Conservation (phyloP, 2,888 invertebrate genomes). For the Abscondita cerata region DNA sequence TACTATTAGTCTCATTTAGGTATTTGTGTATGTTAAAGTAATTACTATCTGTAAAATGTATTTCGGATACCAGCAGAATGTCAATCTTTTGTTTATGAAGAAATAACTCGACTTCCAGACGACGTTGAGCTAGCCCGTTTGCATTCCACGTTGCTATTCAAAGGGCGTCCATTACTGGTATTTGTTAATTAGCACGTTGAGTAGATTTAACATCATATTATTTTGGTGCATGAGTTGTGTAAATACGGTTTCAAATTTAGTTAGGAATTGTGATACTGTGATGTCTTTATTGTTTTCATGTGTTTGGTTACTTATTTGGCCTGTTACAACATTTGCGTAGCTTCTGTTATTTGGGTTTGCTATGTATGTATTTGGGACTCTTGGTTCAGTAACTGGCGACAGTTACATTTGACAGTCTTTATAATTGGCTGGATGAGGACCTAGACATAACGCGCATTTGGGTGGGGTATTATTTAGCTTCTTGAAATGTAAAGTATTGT, state of each 20-base stretch:
- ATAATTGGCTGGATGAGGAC: neutral
- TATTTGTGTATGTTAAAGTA: too few species aligned
- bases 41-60: too few species aligned
- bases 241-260: slow-evolving; percentile 2
- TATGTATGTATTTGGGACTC: neutral
- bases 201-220: neutral
- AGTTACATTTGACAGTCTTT: neutral
- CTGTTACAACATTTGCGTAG: too few species aligned
- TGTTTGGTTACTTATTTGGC: too few species aligned
- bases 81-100: neutral
- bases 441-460: neutral
- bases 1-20: too few species aligned
- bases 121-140: neutral
- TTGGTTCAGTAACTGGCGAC: neutral
- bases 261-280: slow-evolving; percentile 3
- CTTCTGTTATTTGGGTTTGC: too few species aligned
- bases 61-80: neutral
- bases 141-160: neutral
- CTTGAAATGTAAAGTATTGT: too few species aligned
- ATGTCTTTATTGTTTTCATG: slow-evolving; percentile 2
- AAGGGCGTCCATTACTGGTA: too few species aligned
- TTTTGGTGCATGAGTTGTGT: neutral
- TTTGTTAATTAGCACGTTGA: too few species aligned
- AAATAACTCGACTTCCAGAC: too few species aligned
- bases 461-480: too few species aligned